Evolutionary conservation across 2,797 vertebrate species (phyloP).

Genomic region (Ctenochaetus hawaiiensis): DNA sequence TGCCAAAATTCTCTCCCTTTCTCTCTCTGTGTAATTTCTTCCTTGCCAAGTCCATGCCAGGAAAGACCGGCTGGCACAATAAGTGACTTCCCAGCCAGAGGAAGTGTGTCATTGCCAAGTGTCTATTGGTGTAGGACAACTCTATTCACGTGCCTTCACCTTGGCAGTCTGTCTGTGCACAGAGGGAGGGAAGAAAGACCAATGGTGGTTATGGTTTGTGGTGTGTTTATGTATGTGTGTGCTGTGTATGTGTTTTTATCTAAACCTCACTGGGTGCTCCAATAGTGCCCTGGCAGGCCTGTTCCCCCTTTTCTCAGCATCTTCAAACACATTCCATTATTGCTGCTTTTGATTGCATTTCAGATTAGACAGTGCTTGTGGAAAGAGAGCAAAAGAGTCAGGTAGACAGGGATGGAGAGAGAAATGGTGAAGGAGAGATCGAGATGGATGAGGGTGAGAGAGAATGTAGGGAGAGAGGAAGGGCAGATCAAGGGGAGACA

Average conservation of each 20-base stretch:
- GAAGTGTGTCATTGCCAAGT: constrained; percentile 71
- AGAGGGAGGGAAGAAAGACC: constrained; percentile 23
- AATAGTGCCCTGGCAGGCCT: constrained; percentile 60
- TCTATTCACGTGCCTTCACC: constrained; percentile 71
- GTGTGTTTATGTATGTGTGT: constrained; percentile 25
- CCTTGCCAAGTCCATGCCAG: constrained; percentile 52
- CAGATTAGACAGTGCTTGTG: constrained; percentile 71
- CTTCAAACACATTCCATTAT: constrained; percentile 74
- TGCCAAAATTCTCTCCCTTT: neutral
- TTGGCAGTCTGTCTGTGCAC: constrained; percentile 62
- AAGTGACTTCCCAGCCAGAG: constrained; percentile 60
- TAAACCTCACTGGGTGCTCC: constrained; percentile 53
- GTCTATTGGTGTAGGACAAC: constrained; percentile 66
- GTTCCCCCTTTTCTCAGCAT: constrained; percentile 48
- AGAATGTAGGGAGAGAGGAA: constrained; percentile 44
- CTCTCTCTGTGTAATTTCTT: constrained; percentile 9
- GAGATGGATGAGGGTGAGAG: constrained; percentile 56
- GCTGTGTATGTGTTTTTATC: constrained; percentile 60
- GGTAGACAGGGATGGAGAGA: constrained; percentile 29
- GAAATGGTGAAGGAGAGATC: constrained; percentile 38
- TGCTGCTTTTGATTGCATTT: constrained; percentile 81
- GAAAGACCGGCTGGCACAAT: constrained; percentile 62
- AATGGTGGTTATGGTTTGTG: constrained; percentile 8
- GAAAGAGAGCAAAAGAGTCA: constrained; percentile 54
- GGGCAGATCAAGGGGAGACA: constrained; percentile 67